Conservation (phyloP, 2,888 invertebrate genomes). For the Pteria penguin region DNA sequence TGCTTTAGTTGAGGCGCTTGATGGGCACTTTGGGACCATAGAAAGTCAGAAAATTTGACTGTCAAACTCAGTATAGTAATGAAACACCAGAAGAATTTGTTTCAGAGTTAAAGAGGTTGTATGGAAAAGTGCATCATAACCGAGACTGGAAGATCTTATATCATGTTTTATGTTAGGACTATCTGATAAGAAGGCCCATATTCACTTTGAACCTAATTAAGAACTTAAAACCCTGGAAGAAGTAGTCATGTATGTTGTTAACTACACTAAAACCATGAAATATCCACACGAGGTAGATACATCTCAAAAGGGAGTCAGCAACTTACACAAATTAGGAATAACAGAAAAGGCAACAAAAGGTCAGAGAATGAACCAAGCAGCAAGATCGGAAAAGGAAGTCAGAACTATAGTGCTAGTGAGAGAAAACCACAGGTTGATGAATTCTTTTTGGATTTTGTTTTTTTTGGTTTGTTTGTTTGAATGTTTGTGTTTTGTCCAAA, state of each 20-base stretch:
- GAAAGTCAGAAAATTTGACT: conserved; percentile 45
- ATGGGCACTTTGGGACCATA: conserved; percentile 40
- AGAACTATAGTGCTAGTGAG: no score
- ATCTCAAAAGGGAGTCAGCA: no score
- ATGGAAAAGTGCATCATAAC: conserved; percentile 46
- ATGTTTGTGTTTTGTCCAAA: no score
- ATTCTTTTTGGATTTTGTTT: no score
- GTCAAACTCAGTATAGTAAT: conserved; percentile 27
- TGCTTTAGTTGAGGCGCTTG: conserved; percentile 38
- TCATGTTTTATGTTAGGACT: conserved; percentile 44
- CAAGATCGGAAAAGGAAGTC: no score
- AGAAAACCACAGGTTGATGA: no score
- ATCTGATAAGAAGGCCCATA: conserved; percentile 20
- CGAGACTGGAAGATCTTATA: conserved; percentile 38
- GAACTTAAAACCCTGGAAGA: conserved; percentile 29
- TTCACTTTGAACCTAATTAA: conserved; percentile 4
- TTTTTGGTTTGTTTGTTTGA: no score
- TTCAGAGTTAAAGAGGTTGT: conserved; percentile 42
- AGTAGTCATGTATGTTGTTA: neutral
- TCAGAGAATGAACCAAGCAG: no score
- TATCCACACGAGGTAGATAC: conserved; percentile 6
- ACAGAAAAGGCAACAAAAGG: no score
- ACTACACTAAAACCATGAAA: neutral
- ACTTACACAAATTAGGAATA: no score
- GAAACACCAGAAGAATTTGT: conserved; percentile 45